Evolutionary conservation across 2,888 invertebrate species (phyloP), one percentile per base, ranked within the genome.

Genomic region (Yponomeuta evonymella): DNA sequence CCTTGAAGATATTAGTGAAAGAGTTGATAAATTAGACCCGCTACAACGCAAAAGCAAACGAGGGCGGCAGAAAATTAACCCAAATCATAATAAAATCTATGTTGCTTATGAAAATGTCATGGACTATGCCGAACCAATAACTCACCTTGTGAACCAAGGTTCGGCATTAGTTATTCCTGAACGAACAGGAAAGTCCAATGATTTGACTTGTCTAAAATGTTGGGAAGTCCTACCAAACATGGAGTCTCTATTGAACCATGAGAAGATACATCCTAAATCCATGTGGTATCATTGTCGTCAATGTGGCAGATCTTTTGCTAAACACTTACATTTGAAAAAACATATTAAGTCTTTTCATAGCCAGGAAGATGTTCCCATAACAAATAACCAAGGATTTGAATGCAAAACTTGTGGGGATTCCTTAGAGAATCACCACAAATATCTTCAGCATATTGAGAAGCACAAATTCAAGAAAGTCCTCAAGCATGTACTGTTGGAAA

Each of bases 201-300:
- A 83, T 33, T 75, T 87, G 10, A 88, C 89, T 75, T 92, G 91
- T 71, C 80, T 83, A 4, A 87, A 85, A 74, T 92, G 91, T 74
- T 87, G 85, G 81, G 82, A 88, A 74, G 76, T 85, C 0, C 75
- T 90, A 23, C 86, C 89, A 0, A 83, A 81, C 67, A 8, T 84
- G 1, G 83, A 83, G 73, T 80, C 85, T 0, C 76, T 90, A 30
- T 67, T 85, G 0, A 88, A 87, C 70, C 91, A 92, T 71, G 83
- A 87, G 58, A 86, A 81, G 74, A 76, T 76, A 0, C 91, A 92
- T 74, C 89, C 90, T 0, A 85, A 80, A 73, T 76, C 81, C 0
- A 90, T 91, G 91, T 91, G 90, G 89, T 90, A 79, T 48, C 79
- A 82, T 73, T 92, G 91, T 70, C 78, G 86, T 9, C 71, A 84